A percentile compares a stretch with the other conserved stretches of the same genome.
Conservation (phyloP, 1,140 invertebrate genomes). For the Periplaneta americana region DNA sequence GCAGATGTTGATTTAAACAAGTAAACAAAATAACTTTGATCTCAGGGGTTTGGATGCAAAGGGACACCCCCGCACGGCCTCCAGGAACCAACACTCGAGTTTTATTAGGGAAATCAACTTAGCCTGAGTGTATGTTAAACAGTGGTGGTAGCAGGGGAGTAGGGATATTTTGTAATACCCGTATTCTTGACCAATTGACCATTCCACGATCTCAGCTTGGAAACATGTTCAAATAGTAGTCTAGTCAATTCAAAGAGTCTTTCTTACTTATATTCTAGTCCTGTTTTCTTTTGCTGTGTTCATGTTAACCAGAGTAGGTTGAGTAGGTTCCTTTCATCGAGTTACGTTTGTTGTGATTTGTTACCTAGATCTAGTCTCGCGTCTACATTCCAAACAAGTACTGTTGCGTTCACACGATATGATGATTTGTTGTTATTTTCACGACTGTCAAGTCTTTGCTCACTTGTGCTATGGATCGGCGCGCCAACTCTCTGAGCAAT, state of each 20-base stretch:
- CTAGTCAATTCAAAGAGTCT: slow-evolving; percentile 6
- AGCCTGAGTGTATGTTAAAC: neutral
- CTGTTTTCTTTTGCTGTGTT: slow-evolving; percentile 9
- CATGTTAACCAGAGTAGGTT: slow-evolving; percentile 6
- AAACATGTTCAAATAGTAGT: neutral
- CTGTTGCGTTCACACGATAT: neutral
- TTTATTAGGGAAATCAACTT: neutral
- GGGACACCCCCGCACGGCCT: neutral
- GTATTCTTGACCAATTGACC: slow-evolving; percentile 3
- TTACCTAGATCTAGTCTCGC: neutral
- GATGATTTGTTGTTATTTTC: neutral
- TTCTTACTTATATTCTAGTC: slow-evolving; percentile 7
- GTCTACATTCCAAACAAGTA: neutral
- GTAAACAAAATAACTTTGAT: slow-evolving; percentile 15
- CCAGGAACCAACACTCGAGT: neutral
- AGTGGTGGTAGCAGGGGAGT: slow-evolving; percentile 4
- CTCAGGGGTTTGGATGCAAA: slow-evolving; percentile 17
- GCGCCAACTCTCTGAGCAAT: slow-evolving; percentile 9
- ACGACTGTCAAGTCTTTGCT: neutral
- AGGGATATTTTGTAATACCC: slow-evolving; percentile 7
- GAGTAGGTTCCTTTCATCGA: neutral
- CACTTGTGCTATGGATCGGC: neutral
- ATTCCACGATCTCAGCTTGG: neutral
- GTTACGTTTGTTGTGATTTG: slow-evolving; percentile 5
- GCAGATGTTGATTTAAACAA: neutral